phyloP scores from a whole-genome alignment of 2,113 vertebrate species.

The Sterrhoptilus dennistouni region DNA sequence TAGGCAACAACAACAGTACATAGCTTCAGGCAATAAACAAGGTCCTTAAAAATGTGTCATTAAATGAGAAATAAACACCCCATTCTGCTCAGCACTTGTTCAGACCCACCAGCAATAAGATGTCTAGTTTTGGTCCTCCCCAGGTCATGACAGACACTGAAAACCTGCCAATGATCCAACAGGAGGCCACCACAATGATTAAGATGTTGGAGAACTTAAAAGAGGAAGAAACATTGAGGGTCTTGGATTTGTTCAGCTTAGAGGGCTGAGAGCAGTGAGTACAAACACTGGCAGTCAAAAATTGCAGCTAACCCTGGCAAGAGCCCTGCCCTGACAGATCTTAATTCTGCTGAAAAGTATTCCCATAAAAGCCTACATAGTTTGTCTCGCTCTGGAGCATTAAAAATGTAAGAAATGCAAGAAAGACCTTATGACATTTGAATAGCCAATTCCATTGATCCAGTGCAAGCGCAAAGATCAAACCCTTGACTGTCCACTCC shows the following conservation, averaged over 20 bases:
- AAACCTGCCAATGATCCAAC: not conserved
- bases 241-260: not conserved
- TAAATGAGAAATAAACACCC: not conserved
- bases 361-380: not conserved
- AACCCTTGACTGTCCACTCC: not conserved
- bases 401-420: not conserved
- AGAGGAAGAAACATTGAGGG: accelerated
- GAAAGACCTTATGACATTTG: not conserved
- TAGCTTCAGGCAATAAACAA: not conserved
- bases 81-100: not conserved
- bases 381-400: not conserved
- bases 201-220: not conserved
- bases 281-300: not conserved
- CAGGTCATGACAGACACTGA: not conserved
- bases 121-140: not conserved
- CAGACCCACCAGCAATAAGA: not conserved
- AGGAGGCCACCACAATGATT: not conserved
- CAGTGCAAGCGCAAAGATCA: not conserved
- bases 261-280: not conserved
- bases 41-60: not conserved
- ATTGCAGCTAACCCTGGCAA: not conserved
- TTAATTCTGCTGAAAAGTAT: not conserved
- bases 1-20: not conserved
- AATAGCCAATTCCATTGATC: conserved; percentile 23
- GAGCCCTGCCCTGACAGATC: not conserved